Percentiles rank a stretch among this genome's conserved stretches.
Conservation (phyloP, 2,888 invertebrate species). For the Conistra vaccinii region DNA sequence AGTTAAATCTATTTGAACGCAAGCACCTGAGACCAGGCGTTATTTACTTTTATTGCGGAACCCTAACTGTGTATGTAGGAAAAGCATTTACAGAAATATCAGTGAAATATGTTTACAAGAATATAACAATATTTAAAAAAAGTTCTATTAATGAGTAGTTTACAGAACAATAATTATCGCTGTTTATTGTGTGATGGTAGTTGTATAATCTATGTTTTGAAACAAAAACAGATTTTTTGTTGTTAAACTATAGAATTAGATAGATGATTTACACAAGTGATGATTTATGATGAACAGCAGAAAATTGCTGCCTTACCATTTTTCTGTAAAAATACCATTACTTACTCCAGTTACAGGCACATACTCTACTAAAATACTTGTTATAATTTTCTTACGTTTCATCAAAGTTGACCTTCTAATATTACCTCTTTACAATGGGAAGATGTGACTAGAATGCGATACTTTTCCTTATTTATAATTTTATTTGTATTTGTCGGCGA, state of each 20-base stretch:
- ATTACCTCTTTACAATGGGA: neutral
- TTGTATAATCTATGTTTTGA: neutral
- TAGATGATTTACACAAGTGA: neutral
- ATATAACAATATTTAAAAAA: neutral
- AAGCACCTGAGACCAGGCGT: slow-evolving; percentile 62
- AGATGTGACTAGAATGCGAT: slow-evolving; percentile 67
- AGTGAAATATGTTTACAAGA: neutral
- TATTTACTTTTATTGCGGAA: slow-evolving; percentile 66
- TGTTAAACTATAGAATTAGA: neutral
- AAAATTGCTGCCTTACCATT: neutral
- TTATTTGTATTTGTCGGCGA: slow-evolving; percentile 69
- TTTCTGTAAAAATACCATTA: neutral
- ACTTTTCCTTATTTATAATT: slow-evolving; percentile 68
- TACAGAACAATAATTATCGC: neutral
- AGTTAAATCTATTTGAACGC: slow-evolving; percentile 66
- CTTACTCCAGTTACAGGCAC: neutral
- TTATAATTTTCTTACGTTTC: neutral
- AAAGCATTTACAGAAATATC: slow-evolving; percentile 36
- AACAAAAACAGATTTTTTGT: too few relatives aligned
- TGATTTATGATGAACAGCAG: neutral
- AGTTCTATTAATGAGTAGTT: neutral
- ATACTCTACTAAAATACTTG: neutral
- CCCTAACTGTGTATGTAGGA: slow-evolving; percentile 16
- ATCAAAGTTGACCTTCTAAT: slow-evolving; percentile 31
- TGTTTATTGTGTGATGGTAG: neutral